These are phyloP conservation scores for Beris morrisii DNA, from an alignment of 2,888 invertebrate genomes.

Conservation along the genomic window DNA sequence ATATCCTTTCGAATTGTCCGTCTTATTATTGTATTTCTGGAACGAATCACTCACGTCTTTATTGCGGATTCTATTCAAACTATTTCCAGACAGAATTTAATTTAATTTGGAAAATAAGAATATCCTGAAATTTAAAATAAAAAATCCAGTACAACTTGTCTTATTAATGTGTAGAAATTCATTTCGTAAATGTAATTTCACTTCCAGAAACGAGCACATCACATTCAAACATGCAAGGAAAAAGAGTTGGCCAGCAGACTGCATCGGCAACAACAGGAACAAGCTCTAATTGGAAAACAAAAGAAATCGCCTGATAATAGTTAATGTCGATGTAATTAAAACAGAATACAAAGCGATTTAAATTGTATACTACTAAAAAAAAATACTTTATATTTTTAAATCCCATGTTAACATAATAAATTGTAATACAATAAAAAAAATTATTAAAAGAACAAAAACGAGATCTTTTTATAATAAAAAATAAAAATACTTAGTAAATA, in stretches of 20 bases:
- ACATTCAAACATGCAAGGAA: slow-evolving; percentile 52
- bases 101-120: no score
- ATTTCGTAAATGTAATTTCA: no score
- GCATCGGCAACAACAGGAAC: slow-evolving; percentile 53
- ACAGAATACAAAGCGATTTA: neutral
- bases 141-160: no score
- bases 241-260: slow-evolving; percentile 51
- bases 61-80: no score
- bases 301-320: slow-evolving; percentile 9
- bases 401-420: neutral
- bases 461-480: no score
- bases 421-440: neutral
- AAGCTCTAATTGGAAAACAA: slow-evolving; percentile 50
- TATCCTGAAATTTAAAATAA: no score
- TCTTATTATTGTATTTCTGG: no score
- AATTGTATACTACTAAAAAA: neutral
- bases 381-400: neutral
- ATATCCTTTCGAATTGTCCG: no score
- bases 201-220: slow-evolving; percentile 51
- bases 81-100: no score
- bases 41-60: no score
- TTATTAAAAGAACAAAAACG: neutral
- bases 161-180: no score
- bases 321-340: neutral
- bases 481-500: no score